A percentile compares a stretch with the other conserved stretches of the same genome.
phyloP scores from a whole-genome alignment of 2,797 vertebrate genomes.

The Centroberyx gerrardi region DNA sequence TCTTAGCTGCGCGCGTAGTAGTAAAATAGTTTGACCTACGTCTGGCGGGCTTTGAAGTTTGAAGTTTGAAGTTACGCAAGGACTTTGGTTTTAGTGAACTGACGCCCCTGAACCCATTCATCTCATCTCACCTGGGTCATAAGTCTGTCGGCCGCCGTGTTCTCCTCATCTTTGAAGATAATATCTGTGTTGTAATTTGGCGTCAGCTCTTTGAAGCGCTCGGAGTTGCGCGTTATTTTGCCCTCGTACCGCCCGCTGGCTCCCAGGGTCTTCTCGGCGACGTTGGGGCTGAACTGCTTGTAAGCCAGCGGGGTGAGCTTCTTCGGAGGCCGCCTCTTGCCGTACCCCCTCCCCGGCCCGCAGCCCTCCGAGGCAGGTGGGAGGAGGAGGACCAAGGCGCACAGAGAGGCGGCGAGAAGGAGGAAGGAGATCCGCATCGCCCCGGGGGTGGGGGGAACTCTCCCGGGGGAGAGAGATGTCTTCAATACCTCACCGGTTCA shows the following conservation, averaged over 20 bases:
- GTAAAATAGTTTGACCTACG: too few relatives aligned
- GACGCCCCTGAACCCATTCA: not conserved
- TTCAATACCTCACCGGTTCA: constrained; percentile 82
- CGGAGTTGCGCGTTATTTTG: constrained; percentile 94
- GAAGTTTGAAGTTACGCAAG: too few relatives aligned
- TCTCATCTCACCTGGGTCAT: constrained; percentile 95
- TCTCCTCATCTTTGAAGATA: constrained; percentile 99
- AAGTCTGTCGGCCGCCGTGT: constrained; percentile 93
- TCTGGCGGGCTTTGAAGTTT: too few relatives aligned
- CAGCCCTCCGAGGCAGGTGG: constrained; percentile 92
- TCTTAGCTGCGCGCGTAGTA: constrained; percentile 4
- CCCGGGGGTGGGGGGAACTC: constrained; percentile 77
- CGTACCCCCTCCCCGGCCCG: constrained; percentile 97
- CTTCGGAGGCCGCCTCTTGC: constrained; percentile 93
- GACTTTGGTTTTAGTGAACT: too few relatives aligned
- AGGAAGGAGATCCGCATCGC: constrained; percentile 90
- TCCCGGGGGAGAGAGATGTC: constrained; percentile 79
- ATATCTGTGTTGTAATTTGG: constrained; percentile 99
- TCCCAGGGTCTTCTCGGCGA: constrained; percentile 96
- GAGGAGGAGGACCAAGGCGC: constrained; percentile 88
- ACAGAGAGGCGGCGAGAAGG: constrained; percentile 87
- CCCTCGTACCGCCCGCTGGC: constrained; percentile 97
- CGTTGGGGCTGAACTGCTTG: constrained; percentile 98
- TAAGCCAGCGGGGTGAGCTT: constrained; percentile 95
- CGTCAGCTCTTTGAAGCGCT: constrained; percentile 96